Evolutionary conservation across 2,797 vertebrate genomes (phyloP), one percentile per base, ranked within the genome.

Genomic region (Molossus alvarezi): DNA sequence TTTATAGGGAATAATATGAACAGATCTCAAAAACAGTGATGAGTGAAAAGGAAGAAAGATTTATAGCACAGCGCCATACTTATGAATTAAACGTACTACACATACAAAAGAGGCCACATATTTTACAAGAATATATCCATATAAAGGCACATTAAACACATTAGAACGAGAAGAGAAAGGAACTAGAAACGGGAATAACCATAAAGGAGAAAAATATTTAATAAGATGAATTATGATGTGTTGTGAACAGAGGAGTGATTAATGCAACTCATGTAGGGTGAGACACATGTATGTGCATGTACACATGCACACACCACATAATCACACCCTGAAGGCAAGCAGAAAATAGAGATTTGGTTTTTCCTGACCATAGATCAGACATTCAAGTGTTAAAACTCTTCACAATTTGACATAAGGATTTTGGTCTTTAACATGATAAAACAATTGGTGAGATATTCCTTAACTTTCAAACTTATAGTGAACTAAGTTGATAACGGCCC

Each of bases 391-490:
- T 79, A 77, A 91, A 93, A 67, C 6, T 62, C 69, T 72, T 45
- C 41, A 51, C 18, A n/a, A 53, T 48, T 14, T 72, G 53, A 75
- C 72, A 69, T 94, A 65, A 90, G 1, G 13, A 93, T 58, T 60
- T 91, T 21, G 71, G 65, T 58, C 23, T 83, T 83, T 88, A 88
- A 95, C 10, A 33, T 48, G 60, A 45, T 33, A 77, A 89, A 79
- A 33, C 58, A 92, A 90, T 11, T 58, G 9, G 55, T 37, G 65
- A 88, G 65, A 62, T 71, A 58, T 71, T 65, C 37, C 64, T 65
- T 8, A 87, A 93, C 76, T 88, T 89, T 60, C 87, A 83, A 73
- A 81, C 88, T 82, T 57, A 29, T 23, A 58, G 6, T 9, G 79
- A 71, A 12, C 25, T 72, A 72, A 48, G 73, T 17, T 69, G 71